A percentile compares a stretch with the other conserved stretches of the same genome.
These are phyloP conservation scores for Vidua chalybeata DNA, from an alignment of 2,113 vertebrate genomes.

Conservation along the genomic window DNA sequence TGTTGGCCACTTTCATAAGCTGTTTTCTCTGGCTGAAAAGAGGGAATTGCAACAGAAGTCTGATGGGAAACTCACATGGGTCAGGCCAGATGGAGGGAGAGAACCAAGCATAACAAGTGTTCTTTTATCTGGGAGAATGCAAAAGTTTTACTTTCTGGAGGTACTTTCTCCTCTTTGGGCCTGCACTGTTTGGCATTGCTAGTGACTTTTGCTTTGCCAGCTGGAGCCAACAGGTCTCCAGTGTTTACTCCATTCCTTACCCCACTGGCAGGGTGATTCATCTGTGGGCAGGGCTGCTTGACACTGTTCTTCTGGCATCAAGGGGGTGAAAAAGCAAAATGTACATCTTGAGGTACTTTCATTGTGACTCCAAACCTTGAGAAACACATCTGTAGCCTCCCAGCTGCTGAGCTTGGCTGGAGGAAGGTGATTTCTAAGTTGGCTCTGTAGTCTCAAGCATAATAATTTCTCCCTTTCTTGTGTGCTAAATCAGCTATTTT, in stretches of 20 bases:
- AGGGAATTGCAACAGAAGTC: background rate
- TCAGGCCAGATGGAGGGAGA: background rate
- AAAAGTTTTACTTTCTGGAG: background rate
- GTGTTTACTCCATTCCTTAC: background rate
- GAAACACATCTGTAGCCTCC: background rate
- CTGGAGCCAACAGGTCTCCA: background rate
- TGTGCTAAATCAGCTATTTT: background rate
- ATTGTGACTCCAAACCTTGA: background rate
- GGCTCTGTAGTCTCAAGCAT: background rate
- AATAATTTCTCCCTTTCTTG: background rate
- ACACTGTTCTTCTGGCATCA: background rate
- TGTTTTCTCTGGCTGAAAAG: constrained; percentile 36
- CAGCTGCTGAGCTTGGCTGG: background rate
- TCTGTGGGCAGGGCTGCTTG: background rate
- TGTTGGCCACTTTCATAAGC: background rate
- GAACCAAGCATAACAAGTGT: constrained; percentile 23
- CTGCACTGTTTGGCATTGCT: background rate
- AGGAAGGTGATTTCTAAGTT: background rate
- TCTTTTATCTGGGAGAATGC: background rate
- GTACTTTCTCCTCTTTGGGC: background rate
- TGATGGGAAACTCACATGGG: constrained; percentile 36
- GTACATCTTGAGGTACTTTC: accelerated
- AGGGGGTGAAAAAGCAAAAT: background rate
- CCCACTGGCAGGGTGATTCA: background rate
- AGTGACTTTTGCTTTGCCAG: background rate